These are phyloP conservation scores for Baryphthengus martii DNA, from an alignment of 2,113 vertebrate species.

Conservation along the genomic window DNA sequence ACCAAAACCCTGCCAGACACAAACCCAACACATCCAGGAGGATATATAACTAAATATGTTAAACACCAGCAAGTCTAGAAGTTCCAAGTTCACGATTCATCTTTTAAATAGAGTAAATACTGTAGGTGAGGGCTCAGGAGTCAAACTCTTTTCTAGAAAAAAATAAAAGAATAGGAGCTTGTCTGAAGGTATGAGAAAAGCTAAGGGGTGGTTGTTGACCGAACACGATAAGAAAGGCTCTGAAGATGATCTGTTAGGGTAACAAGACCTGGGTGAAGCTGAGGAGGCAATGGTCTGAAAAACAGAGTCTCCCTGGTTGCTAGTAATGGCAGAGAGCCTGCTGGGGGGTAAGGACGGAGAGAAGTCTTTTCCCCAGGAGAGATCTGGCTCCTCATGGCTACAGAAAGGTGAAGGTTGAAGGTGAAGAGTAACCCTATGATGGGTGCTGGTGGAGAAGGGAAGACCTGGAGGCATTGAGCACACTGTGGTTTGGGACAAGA, in stretches of 20 bases:
- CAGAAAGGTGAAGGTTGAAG: background rate
- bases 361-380: background rate
- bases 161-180: background rate
- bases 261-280: background rate
- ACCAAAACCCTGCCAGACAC: background rate
- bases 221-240: background rate
- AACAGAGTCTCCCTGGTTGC: background rate
- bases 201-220: background rate
- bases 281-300: background rate
- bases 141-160: background rate
- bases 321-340: background rate
- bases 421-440: background rate
- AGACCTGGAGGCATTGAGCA: background rate
- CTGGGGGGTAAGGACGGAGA: background rate
- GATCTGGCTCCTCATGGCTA: background rate
- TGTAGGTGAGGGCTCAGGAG: background rate
- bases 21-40: background rate
- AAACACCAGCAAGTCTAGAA: background rate
- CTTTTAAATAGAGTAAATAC: background rate
- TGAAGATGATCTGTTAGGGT: background rate
- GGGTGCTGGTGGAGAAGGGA: background rate
- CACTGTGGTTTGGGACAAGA: background rate
- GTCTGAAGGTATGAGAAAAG: background rate
- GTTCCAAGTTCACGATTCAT: background rate
- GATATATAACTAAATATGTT: background rate